phyloP scores from a whole-genome alignment of 2,888 invertebrate genomes.

The Aphodius sticticus region DNA sequence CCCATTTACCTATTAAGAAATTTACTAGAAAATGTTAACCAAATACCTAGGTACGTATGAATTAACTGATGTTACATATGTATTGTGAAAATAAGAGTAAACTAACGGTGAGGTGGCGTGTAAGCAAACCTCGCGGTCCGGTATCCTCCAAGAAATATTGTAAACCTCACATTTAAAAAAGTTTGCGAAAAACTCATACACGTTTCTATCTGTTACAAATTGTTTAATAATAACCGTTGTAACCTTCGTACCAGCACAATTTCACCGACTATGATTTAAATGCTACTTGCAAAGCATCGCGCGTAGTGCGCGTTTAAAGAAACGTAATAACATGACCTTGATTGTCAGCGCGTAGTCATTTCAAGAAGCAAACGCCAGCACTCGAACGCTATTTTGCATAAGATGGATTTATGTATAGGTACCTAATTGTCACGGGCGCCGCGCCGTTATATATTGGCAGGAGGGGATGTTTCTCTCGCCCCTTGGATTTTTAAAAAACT shows the following conservation, averaged over 20 bases:
- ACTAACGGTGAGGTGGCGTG: no score
- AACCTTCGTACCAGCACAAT: neutral
- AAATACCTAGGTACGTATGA: no score
- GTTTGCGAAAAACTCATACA: neutral
- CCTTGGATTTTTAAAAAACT: no score
- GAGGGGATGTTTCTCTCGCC: no score
- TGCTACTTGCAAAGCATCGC: slow-evolving; percentile 4
- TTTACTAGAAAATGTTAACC: no score
- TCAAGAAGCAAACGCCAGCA: neutral
- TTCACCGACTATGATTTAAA: neutral
- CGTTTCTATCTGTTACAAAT: neutral
- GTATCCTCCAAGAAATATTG: no score
- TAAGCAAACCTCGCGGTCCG: no score
- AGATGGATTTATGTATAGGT: neutral
- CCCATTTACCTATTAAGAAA: no score
- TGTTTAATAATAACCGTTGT: neutral
- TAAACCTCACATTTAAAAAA: no score
- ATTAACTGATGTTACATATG: no score
- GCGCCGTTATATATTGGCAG: no score
- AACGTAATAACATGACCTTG: neutral
- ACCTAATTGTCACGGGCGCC: neutral
- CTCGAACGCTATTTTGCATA: neutral
- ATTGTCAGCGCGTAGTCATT: neutral
- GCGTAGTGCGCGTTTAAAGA: neutral
- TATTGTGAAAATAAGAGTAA: no score